A percentile compares a stretch with the other conserved stretches of the same genome.
Evolutionary conservation across 1,140 invertebrate species (phyloP).

Genomic region (Mya arenaria): DNA sequence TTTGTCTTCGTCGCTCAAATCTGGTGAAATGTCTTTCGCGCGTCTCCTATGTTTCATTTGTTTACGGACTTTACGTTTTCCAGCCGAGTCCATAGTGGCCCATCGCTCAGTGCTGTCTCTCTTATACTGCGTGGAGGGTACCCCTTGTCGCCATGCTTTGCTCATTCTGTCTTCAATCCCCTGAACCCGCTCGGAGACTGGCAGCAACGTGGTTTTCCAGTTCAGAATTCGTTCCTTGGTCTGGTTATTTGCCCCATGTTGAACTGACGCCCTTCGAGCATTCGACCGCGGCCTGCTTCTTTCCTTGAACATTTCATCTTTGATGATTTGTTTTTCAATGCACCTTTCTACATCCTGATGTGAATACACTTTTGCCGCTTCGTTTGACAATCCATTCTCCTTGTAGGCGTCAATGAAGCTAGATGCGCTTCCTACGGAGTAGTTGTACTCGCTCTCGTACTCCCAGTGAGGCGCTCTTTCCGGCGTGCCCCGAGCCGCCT

Average conservation of each 20-base stretch:
- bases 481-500: too few species aligned
- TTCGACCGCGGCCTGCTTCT: neutral
- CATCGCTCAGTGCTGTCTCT: too few species aligned
- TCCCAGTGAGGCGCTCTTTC: conserved; percentile 28
- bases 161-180: conserved; percentile 22
- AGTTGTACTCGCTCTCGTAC: conserved; percentile 44
- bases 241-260: neutral
- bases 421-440: conserved; percentile 16
- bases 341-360: neutral
- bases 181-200: neutral
- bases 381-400: neutral
- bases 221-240: neutral
- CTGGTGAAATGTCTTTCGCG: neutral
- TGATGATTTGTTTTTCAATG: too few species aligned
- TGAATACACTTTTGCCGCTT: neutral
- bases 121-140: too few species aligned
- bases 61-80: conserved; percentile 31
- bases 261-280: neutral
- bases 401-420: conserved; percentile 33
- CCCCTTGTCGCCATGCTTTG: too few species aligned
- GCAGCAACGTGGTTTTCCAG: neutral
- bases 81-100: too few species aligned
- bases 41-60: conserved; percentile 6
- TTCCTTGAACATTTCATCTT: too few species aligned
- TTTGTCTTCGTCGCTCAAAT: conserved; percentile 31